Conservation (phyloP, 2,113 vertebrate species). For the Corydoras sp. region DNA sequence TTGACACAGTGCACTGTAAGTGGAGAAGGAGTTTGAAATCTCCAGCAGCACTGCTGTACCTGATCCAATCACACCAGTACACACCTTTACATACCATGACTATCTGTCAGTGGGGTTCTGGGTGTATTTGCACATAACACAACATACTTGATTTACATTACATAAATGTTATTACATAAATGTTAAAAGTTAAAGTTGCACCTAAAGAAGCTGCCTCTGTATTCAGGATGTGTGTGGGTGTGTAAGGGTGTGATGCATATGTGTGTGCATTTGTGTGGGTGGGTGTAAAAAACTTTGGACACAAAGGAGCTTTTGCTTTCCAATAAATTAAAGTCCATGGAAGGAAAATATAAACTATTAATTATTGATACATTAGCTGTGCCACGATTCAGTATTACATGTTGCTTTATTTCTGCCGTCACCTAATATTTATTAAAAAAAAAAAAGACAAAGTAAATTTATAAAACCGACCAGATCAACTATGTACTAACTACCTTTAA, state of each 20-base stretch:
- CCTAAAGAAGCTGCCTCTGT: conserved; percentile 1
- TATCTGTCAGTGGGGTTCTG: no score
- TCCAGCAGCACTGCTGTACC: no score
- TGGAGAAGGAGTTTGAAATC: no score
- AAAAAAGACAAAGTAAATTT: not conserved
- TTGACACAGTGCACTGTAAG: no score
- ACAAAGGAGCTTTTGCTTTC: not conserved
- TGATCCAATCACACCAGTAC: not conserved
- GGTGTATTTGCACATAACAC: no score
- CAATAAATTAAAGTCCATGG: conserved; percentile 13
- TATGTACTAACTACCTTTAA: not conserved
- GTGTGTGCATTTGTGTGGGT: conserved; percentile 13
- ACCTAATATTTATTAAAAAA: not conserved
- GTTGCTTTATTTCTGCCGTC: not conserved
- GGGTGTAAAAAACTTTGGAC: not conserved
- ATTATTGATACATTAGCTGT: conserved; percentile 6
- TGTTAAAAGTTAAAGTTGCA: not conserved
- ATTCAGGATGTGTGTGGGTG: not conserved
- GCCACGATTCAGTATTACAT: not conserved
- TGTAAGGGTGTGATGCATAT: conserved; percentile 1
- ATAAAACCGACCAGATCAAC: conserved; percentile 9
- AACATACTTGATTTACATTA: no score
- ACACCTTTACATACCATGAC: not conserved
- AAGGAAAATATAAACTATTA: conserved; percentile 19
- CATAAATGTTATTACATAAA: no score